Evolutionary conservation across 1,140 invertebrate genomes (phyloP), one percentile per base, ranked within the genome.

Genomic region (Solen grandis): DNA sequence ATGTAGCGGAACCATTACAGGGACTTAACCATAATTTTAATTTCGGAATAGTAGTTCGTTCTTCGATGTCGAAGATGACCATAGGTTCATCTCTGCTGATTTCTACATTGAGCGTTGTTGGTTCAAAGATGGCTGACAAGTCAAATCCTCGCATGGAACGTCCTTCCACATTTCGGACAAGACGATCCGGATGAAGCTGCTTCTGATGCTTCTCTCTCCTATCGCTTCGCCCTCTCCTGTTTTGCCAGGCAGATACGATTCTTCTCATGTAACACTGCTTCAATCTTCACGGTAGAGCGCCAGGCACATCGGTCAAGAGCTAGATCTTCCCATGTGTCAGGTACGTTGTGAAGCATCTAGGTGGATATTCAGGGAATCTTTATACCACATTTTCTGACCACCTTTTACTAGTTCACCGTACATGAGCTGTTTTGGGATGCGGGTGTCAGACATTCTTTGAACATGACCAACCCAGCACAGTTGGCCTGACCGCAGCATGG

Each of bases 381-480:
- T 70, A 50, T 25, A 70, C 4, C 66, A 25, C 22, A 13, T 46
- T 29, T 52, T 70, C 41, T 25, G 41, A 14, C 66, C 22, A 5
- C 66, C 68, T 25, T 52, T 4, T 22, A 5, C 19, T 16, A 52
- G 50, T 54, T 82, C 29, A 25, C 57, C 59, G 36, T 55, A 52
- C 46, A 77, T n/a, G 13, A 73, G 57, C 52, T 74, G 68, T 38
- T 78, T 50, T 59, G 72, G 79, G 10, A 75, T 25, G 19, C 55
- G 14, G 22, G 36, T 29, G 38, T 70, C 66, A 52, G 38, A 22
- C 74, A 70, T 69, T 25, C 74, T 55, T 10, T 16, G n/a, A 22
- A 73, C 60, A 66, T 80, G 75, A 4, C 81, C 75, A 27, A 68
- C 57, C 76, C 75, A 80, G 22, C 68, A 66, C 10, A 80, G n/a